Conservation (phyloP, 2,888 invertebrate genomes). For the Euzophera pinguis region DNA sequence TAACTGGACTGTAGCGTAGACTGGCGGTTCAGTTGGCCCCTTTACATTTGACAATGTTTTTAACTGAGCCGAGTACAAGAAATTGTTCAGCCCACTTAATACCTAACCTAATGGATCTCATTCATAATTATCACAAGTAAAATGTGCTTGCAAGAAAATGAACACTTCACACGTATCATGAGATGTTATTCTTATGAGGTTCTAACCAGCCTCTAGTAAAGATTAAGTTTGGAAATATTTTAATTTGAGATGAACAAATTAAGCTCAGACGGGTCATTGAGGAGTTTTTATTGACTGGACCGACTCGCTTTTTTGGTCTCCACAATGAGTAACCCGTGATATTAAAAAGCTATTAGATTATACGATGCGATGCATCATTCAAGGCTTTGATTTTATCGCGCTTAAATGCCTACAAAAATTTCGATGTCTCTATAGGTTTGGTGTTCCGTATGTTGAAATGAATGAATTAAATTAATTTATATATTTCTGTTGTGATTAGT, state of each 20-base stretch:
- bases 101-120: too few species aligned
- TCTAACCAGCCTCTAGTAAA: not conserved
- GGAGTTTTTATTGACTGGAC: conserved; percentile 20
- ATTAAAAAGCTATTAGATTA: conserved; percentile 77
- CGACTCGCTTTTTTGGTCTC: conserved; percentile 35
- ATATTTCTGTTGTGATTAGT: too few species aligned
- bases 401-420: conserved; percentile 68
- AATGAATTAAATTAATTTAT: not conserved
- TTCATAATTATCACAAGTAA: too few species aligned
- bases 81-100: too few species aligned
- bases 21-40: too few species aligned
- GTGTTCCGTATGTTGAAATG: conserved; percentile 37
- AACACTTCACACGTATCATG: too few species aligned
- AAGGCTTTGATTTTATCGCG: conserved; percentile 66
- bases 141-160: too few species aligned
- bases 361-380: conserved; percentile 69
- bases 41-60: too few species aligned
- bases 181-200: not conserved
- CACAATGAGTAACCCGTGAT: conserved; percentile 63
- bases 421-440: conserved; percentile 62
- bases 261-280: conserved; percentile 9
- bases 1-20: too few species aligned
- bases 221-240: not conserved
- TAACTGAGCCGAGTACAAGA: too few species aligned
- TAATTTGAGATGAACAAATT: conserved; percentile 1